Conservation (phyloP, 2,888 invertebrate genomes). For the Oligia latruncula region DNA sequence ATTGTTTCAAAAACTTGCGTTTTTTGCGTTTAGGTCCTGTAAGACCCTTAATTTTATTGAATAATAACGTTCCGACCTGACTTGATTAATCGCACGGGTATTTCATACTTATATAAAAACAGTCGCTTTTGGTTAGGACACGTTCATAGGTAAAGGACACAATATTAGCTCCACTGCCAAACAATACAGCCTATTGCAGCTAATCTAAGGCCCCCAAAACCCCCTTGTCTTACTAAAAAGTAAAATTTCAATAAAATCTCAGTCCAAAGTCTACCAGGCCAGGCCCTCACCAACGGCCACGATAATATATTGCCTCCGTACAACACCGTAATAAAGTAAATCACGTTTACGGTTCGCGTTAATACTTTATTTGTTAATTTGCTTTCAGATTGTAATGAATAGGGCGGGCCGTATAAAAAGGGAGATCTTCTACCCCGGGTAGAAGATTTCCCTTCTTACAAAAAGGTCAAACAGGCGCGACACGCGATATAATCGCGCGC, state of each 20-base stretch:
- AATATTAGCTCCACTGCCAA: background rate
- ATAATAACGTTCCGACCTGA: background rate
- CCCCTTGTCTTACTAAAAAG: background rate
- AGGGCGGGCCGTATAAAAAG: conserved; percentile 11
- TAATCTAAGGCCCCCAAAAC: background rate
- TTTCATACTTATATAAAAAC: background rate
- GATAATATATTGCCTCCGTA: conserved; percentile 57
- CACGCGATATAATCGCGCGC: too few species aligned
- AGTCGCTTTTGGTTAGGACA: background rate
- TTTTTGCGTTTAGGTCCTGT: too few species aligned
- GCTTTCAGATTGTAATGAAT: conserved; percentile 64
- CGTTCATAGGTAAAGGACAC: background rate
- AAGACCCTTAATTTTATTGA: background rate
- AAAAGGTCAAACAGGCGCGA: too few species aligned
- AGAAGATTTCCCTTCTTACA: too few species aligned
- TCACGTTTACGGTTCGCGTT: conserved; percentile 68
- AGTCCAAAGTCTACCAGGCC: conserved; percentile 19
- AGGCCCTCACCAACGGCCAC: conserved; percentile 21
- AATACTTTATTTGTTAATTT: conserved; percentile 71
- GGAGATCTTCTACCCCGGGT: too few species aligned
- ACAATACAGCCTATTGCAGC: background rate
- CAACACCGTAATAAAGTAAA: conserved; percentile 65
- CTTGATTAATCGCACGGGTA: background rate
- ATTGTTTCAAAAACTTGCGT: too few species aligned
- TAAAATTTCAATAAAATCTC: conserved; percentile 51